Percentiles rank a stretch among this genome's conserved stretches.
Evolutionary conservation across 2,113 vertebrate species (phyloP).

Genomic region (Eira barbara): DNA sequence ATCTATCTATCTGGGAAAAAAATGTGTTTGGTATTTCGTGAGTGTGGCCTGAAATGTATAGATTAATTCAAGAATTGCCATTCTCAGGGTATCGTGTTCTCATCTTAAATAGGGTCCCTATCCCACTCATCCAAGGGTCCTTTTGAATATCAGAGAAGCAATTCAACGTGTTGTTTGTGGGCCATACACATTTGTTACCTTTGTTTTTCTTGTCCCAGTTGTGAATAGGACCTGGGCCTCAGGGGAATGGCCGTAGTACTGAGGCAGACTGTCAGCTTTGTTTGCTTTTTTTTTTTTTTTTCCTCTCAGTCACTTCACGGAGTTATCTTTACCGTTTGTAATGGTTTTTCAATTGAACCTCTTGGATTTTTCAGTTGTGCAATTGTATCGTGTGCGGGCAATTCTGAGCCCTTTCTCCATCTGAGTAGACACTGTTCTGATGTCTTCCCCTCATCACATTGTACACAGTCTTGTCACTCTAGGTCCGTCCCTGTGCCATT

Average conservation of each 20-base stretch:
- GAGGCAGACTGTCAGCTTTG: too few relatives aligned
- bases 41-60: background rate
- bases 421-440: background rate
- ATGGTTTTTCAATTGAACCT: background rate
- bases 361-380: slow-evolving; percentile 32
- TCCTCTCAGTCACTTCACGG: background rate
- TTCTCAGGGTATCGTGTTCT: background rate
- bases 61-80: background rate
- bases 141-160: background rate
- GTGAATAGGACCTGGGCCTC: background rate
- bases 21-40: background rate
- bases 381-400: slow-evolving; percentile 21
- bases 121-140: background rate
- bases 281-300: background rate
- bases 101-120: rapidly evolving
- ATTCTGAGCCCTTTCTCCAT: background rate
- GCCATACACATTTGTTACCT: rapidly evolving
- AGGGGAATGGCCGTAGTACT: rapidly evolving
- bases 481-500: background rate
- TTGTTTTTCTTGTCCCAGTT: background rate
- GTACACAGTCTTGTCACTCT: background rate
- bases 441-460: background rate
- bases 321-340: background rate
- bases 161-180: background rate
- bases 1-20: background rate